These are phyloP conservation scores for Danio jaintianensis DNA, from an alignment of 2,797 vertebrate genomes.

Conservation along the genomic window DNA sequence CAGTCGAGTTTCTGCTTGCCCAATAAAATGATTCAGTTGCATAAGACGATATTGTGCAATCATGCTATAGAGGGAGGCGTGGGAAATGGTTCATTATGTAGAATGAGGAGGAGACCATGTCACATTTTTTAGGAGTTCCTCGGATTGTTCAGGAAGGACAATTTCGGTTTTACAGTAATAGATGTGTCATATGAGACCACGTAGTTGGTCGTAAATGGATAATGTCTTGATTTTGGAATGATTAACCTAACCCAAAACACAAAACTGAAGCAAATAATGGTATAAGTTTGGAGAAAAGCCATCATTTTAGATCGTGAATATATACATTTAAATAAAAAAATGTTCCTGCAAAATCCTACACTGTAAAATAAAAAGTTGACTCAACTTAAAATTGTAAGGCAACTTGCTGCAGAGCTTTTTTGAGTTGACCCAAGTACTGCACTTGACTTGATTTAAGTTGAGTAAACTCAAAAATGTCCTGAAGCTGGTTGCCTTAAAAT, in stretches of 20 bases:
- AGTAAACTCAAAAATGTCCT: too few species aligned
- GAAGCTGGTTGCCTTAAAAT: too few species aligned
- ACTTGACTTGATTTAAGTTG: too few species aligned
- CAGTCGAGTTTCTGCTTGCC: conserved; percentile 32
- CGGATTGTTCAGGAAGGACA: background rate
- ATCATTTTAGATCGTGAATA: too few species aligned
- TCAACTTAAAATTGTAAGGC: too few species aligned
- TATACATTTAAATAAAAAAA: too few species aligned
- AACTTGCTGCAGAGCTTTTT: too few species aligned
- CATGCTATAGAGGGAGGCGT: conserved; percentile 5
- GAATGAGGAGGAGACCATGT: conserved; percentile 14
- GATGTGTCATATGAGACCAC: background rate
- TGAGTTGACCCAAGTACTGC: too few species aligned
- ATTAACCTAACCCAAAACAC: background rate
- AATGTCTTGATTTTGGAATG: background rate
- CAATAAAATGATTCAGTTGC: conserved; percentile 40
- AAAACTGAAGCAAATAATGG: too few species aligned
- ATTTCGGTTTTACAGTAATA: background rate
- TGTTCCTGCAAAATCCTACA: too few species aligned
- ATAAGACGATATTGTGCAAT: conserved; percentile 47
- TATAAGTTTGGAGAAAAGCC: too few species aligned
- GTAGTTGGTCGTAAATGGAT: background rate
- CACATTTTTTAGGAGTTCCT: conserved; percentile 2
- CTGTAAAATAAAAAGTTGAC: too few species aligned
- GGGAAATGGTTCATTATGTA: conserved; percentile 21